Evolutionary conservation across 2,888 invertebrate genomes (phyloP).

Genomic region (Adelphocoris suturalis): DNA sequence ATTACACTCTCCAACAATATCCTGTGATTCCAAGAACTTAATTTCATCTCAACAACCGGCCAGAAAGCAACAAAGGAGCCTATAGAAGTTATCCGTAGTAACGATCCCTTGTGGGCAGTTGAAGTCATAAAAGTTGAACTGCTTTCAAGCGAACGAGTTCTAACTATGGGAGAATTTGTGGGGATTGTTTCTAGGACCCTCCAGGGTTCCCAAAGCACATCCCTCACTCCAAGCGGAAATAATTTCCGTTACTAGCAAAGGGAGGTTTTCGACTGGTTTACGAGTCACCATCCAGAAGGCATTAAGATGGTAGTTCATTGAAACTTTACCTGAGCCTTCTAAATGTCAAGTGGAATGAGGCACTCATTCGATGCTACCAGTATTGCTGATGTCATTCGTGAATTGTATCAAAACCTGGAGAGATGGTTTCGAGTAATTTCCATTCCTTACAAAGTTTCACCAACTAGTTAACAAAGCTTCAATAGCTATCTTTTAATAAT

Average conservation of each 20-base stretch:
- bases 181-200: not conserved
- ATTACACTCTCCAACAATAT: not conserved
- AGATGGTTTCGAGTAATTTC: too few relatives aligned
- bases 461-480: too few relatives aligned
- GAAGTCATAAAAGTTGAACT: not conserved
- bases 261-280: not conserved
- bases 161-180: not conserved
- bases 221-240: conserved; percentile 6
- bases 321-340: not conserved
- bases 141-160: not conserved
- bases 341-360: not conserved
- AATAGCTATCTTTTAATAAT: too few relatives aligned
- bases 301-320: not conserved
- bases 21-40: not conserved
- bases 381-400: too few relatives aligned
- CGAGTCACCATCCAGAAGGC: conserved; percentile 23
- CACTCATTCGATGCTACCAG: too few relatives aligned
- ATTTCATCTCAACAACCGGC: not conserved
- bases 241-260: conserved; percentile 4
- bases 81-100: not conserved
- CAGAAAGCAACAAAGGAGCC: not conserved
- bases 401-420: too few relatives aligned
- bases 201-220: not conserved
- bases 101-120: not conserved
- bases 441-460: too few relatives aligned